These are phyloP conservation scores for Chelonus formosanus DNA, from an alignment of 2,888 invertebrate genomes.

Conservation along the genomic window DNA sequence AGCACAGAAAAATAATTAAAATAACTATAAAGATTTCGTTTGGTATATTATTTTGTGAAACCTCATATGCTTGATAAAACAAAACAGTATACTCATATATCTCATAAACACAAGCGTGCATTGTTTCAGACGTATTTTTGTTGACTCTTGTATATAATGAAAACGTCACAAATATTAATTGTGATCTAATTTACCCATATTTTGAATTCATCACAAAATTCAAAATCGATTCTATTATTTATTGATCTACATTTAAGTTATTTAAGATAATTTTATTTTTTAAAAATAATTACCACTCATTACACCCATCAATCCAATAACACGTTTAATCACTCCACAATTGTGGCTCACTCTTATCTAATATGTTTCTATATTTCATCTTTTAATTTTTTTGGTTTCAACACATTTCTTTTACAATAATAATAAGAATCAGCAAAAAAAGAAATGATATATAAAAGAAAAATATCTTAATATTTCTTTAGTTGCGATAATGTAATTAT, in stretches of 20 bases:
- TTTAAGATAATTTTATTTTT: no score
- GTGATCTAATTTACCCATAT: no score
- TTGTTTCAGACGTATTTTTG: constrained; percentile 2
- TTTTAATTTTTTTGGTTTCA: constrained; percentile 44
- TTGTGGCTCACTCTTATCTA: constrained; percentile 52
- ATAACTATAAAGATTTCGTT: neutral
- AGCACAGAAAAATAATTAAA: constrained; percentile 16
- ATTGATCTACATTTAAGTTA: no score
- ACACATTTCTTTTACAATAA: constrained; percentile 9
- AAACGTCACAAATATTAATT: neutral
- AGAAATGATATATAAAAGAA: no score
- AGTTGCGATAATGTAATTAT: no score
- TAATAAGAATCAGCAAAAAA: no score
- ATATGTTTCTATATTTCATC: constrained; percentile 63
- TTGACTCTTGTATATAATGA: neutral
- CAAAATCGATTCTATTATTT: no score
- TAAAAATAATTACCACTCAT: neutral
- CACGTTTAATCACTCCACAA: constrained; percentile 20
- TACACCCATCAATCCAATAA: neutral
- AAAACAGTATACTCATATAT: neutral
- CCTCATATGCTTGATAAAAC: constrained; percentile 11
- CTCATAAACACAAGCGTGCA: constrained; percentile 9
- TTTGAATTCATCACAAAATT: no score
- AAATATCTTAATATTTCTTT: no score
- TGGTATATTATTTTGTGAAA: constrained; percentile 16